Conservation (phyloP, 2,888 invertebrate genomes). For the Malthinus seriepunctatus region DNA sequence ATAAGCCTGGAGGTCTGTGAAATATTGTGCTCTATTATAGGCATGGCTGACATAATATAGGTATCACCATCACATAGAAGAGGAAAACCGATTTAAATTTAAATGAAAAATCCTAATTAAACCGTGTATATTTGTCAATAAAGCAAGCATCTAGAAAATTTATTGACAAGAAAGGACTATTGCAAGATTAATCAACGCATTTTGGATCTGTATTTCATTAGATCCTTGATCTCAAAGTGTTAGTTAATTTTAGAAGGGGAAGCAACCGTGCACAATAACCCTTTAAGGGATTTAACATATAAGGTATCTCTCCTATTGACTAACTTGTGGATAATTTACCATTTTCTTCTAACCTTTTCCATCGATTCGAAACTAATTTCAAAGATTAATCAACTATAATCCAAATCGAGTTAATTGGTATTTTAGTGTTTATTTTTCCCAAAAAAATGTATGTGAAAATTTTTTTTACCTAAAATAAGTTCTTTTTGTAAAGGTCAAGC, state of each 20-base stretch:
- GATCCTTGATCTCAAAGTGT: constrained; percentile 11
- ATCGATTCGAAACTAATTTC: too few species aligned
- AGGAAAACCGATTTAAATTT: neutral
- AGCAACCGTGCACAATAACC: neutral
- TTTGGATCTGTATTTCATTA: constrained; percentile 25
- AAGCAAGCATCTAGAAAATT: constrained; percentile 5
- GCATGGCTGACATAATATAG: too few species aligned
- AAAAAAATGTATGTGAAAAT: neutral
- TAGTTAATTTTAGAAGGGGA: constrained; percentile 15
- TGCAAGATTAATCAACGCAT: constrained; percentile 26
- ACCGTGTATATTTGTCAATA: constrained; percentile 14
- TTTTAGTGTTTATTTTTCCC: neutral
- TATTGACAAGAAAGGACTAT: constrained; percentile 18
- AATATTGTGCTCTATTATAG: too few species aligned
- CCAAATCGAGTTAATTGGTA: neutral
- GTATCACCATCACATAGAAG: too few species aligned
- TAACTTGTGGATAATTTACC: too few species aligned
- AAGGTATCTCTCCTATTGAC: too few species aligned
- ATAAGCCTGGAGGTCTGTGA: too few species aligned
- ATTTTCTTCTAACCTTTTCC: too few species aligned
- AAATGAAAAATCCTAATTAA: neutral
- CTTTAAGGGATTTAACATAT: neutral
- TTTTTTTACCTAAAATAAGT: neutral
- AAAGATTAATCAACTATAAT: too few species aligned
- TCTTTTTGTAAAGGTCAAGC: constrained; percentile 5